Evolutionary conservation across 1,140 invertebrate genomes (phyloP).

Genomic region (Pogonognathellus flavescens): DNA sequence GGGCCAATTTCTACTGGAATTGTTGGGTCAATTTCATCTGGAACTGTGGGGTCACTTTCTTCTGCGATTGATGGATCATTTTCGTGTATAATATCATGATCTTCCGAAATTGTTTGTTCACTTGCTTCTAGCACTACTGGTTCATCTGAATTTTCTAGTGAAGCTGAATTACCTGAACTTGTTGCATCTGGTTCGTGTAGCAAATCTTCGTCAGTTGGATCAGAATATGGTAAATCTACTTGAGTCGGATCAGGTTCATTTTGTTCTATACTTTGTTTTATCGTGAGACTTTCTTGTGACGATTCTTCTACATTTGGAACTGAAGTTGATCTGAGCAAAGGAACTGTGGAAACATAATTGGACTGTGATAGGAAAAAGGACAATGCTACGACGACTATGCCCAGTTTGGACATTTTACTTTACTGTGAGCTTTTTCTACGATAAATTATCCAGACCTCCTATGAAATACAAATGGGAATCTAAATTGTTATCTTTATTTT

Average conservation of each 20-base stretch:
- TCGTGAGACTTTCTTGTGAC: neutral
- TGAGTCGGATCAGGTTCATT: neutral
- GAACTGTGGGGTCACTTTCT: neutral
- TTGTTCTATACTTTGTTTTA: neutral
- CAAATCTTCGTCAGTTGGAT: neutral
- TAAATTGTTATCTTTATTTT: too few relatives aligned
- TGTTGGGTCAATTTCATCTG: neutral
- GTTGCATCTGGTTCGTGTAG: neutral
- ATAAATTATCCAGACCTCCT: too few relatives aligned
- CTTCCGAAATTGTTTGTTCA: neutral
- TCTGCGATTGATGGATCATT: too few relatives aligned
- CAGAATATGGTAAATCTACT: neutral
- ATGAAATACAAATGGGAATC: too few relatives aligned
- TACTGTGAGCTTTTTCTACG: neutral
- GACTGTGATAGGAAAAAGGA: neutral
- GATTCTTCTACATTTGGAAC: conserved; percentile 9
- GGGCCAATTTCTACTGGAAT: too few relatives aligned
- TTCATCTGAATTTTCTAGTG: neutral
- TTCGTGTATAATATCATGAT: neutral
- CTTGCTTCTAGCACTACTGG: neutral
- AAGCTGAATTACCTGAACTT: neutral
- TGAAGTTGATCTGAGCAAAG: neutral
- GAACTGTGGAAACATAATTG: neutral
- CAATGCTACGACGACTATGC: neutral
- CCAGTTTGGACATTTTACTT: neutral